These are phyloP conservation scores for Latrodectus elegans DNA, from an alignment of 2,888 invertebrate genomes.

Conservation along the genomic window DNA sequence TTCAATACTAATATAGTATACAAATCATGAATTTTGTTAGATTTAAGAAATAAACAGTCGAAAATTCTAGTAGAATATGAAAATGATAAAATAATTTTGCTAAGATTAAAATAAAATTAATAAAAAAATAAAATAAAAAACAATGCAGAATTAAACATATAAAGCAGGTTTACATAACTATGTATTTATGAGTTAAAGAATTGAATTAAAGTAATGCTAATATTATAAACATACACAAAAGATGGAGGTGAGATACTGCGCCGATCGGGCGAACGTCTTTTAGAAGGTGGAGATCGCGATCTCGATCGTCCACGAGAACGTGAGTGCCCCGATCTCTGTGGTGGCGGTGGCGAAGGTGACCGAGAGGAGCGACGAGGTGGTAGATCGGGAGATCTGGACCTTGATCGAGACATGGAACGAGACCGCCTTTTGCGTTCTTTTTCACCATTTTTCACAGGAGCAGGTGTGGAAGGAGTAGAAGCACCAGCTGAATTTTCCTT, in stretches of 20 bases:
- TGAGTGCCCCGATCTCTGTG: constrained; percentile 43
- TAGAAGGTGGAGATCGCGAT: constrained; percentile 68
- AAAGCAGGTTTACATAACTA: no score
- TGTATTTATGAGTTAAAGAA: no score
- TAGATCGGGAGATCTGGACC: constrained; percentile 74
- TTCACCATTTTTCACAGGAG: constrained; percentile 34
- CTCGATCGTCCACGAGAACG: constrained; percentile 71
- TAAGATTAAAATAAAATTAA: no score
- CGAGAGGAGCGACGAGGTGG: constrained; percentile 35
- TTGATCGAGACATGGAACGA: constrained; percentile 72
- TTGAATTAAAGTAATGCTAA: no score
- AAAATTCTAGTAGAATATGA: no score
- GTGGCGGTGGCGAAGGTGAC: constrained; percentile 49
- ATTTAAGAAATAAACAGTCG: no score
- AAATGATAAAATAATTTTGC: no score
- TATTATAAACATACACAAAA: constrained; percentile 80
- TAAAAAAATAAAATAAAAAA: no score
- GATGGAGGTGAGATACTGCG: constrained; percentile 83
- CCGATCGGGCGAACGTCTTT: constrained; percentile 72
- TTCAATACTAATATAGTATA: no score
- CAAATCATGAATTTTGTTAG: no score
- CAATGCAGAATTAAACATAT: no score
- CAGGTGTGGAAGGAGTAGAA: not conserved
- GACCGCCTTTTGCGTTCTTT: constrained; percentile 49
- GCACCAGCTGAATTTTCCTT: not conserved